phyloP scores from a whole-genome alignment of 64 coral and sea anemone genomes.

The Actinia tenebrosa region DNA sequence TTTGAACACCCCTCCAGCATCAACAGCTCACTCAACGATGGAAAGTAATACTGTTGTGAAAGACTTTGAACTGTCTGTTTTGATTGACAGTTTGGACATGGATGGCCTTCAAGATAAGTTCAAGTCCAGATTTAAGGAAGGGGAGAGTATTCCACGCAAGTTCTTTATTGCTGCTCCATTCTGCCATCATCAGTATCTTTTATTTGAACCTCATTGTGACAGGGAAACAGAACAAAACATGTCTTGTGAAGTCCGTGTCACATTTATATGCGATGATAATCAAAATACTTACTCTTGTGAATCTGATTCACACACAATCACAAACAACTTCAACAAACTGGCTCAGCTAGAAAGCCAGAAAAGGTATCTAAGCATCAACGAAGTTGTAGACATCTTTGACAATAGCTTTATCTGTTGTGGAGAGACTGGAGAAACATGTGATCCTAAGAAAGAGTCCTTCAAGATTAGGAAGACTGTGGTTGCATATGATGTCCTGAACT shows the following conservation, averaged over 20 bases:
- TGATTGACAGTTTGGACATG: constrained; percentile 5
- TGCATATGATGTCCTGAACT: neutral
- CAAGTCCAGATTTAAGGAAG: constrained; percentile 39
- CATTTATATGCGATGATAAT: neutral
- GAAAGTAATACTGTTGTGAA: neutral
- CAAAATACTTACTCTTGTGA: neutral
- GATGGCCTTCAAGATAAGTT: constrained; percentile 14
- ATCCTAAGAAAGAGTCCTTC: neutral
- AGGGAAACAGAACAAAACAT: neutral
- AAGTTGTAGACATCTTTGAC: neutral
- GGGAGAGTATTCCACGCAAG: constrained; percentile 17
- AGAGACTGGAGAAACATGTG: neutral
- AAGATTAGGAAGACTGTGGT: neutral
- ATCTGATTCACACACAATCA: neutral
- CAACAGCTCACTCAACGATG: neutral
- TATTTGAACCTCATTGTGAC: constrained; percentile 4
- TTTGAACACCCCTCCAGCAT: neutral
- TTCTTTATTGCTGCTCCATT: constrained; percentile 28
- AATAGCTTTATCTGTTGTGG: neutral
- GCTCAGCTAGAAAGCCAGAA: neutral
- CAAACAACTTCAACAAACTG: neutral
- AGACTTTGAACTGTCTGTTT: neutral
- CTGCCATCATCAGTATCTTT: constrained; percentile 1
- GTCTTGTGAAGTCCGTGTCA: neutral
- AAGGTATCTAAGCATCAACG: neutral